Evolutionary conservation across 2,113 vertebrate genomes (phyloP).

Genomic region (Romanogobio albipinnatus): DNA sequence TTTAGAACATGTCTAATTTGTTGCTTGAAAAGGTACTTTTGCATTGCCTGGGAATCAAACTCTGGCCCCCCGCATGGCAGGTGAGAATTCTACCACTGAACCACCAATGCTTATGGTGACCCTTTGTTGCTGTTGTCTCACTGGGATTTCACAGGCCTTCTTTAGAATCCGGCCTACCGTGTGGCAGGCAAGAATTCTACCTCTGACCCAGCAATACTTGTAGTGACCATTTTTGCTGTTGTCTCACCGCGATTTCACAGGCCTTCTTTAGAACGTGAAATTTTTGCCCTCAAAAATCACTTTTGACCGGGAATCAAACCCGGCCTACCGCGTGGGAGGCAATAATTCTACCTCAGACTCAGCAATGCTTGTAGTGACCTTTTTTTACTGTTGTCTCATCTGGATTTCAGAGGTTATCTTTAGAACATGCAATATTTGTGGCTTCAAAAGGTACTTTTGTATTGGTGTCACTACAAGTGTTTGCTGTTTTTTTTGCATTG

Average conservation of each 20-base stretch:
- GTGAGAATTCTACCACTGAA: slow-evolving; percentile 54
- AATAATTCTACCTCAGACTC: slow-evolving; percentile 54
- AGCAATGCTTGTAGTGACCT: slow-evolving; percentile 30
- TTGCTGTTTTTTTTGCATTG: too few relatives aligned
- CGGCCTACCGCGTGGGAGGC: slow-evolving; percentile 61
- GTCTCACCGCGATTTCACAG: too few relatives aligned
- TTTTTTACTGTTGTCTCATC: too few relatives aligned
- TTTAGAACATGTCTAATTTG: not conserved
- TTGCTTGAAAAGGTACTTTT: not conserved
- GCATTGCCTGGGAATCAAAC: slow-evolving; percentile 54
- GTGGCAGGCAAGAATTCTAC: too few relatives aligned
- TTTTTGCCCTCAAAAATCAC: not conserved
- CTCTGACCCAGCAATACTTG: too few relatives aligned
- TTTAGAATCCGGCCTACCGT: not conserved
- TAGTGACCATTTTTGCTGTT: fast-evolving
- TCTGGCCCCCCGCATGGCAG: slow-evolving; percentile 43
- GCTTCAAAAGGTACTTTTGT: too few relatives aligned
- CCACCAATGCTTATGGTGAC: slow-evolving; percentile 36
- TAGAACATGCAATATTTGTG: too few relatives aligned
- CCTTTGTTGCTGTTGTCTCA: too few relatives aligned
- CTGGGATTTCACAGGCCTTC: not conserved
- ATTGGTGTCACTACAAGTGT: too few relatives aligned
- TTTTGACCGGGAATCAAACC: slow-evolving; percentile 49
- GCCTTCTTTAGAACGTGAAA: too few relatives aligned
- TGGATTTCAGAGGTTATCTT: too few relatives aligned